Evolutionary conservation across 2,797 vertebrate species (phyloP).

Genomic region (Schizopygopsis malacanthus): DNA sequence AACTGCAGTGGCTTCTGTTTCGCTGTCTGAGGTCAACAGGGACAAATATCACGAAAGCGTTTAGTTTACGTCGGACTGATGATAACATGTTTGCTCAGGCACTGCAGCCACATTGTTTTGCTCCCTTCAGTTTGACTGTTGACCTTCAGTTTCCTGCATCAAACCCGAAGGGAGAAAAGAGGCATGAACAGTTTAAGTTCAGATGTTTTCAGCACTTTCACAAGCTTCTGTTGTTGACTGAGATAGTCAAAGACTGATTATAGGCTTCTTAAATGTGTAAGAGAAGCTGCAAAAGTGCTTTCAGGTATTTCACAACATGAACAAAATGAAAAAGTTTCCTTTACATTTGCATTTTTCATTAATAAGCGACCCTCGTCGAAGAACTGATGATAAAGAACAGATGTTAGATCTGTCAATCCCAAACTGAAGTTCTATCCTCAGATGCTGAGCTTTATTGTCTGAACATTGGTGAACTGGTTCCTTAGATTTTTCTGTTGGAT

Average conservation of each 20-base stretch:
- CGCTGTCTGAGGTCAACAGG: background rate
- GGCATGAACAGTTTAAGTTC: background rate
- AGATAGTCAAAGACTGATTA: background rate
- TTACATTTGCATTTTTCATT: background rate
- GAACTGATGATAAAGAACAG: background rate
- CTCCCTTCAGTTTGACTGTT: background rate
- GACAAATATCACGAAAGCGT: background rate
- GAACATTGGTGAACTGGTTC: background rate
- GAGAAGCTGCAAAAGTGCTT: background rate
- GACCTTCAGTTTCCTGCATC: slow-evolving; percentile 13
- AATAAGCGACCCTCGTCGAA: background rate
- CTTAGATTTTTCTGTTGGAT: background rate
- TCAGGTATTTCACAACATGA: background rate
- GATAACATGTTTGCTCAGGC: slow-evolving; percentile 28
- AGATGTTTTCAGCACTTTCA: background rate
- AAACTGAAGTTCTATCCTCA: background rate
- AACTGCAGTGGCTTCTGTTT: background rate
- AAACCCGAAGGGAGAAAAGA: background rate
- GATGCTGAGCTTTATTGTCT: background rate
- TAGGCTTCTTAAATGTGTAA: background rate
- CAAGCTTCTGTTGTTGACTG: background rate
- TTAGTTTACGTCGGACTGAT: background rate
- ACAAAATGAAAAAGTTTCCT: background rate
- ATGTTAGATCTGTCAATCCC: background rate
- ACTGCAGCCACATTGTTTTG: background rate